Evolutionary conservation across 1,140 invertebrate genomes (phyloP).

Genomic region (Drosophila chauvacae): DNA sequence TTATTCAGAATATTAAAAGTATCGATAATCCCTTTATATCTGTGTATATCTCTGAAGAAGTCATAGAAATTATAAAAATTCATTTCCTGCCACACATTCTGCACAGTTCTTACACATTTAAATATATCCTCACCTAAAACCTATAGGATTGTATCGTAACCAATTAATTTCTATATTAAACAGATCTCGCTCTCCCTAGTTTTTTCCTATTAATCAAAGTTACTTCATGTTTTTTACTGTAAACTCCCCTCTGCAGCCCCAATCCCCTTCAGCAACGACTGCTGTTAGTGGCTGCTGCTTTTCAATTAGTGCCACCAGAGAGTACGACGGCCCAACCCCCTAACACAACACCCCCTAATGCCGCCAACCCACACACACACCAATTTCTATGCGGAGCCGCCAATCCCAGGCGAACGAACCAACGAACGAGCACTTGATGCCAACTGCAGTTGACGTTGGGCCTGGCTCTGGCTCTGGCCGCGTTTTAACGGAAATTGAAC

Average conservation of each 20-base stretch:
- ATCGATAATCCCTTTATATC: neutral
- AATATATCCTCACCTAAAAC: too few relatives aligned
- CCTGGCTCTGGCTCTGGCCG: slow-evolving; percentile 27
- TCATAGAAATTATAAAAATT: too few relatives aligned
- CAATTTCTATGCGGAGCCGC: slow-evolving; percentile 39
- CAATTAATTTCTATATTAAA: too few relatives aligned
- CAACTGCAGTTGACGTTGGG: slow-evolving; percentile 75
- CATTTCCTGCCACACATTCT: neutral
- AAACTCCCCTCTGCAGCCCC: slow-evolving; percentile 1
- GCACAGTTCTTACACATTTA: neutral
- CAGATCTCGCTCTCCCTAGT: rapidly evolving
- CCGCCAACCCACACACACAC: slow-evolving; percentile 29
- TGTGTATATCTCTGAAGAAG: neutral
- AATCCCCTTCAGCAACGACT: slow-evolving; percentile 24
- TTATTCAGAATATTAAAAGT: neutral
- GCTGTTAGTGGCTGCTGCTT: slow-evolving; percentile 69
- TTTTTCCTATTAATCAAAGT: slow-evolving; percentile 13
- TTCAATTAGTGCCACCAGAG: slow-evolving; percentile 77
- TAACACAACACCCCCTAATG: slow-evolving; percentile 1
- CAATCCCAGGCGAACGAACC: slow-evolving; percentile 44
- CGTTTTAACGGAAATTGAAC: slow-evolving; percentile 79
- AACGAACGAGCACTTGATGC: slow-evolving; percentile 64
- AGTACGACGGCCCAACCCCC: slow-evolving; percentile 12
- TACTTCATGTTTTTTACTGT: slow-evolving; percentile 42
- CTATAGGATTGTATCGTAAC: neutral